These are phyloP conservation scores for Ia io DNA, from an alignment of 2,113 vertebrate species.

Conservation along the genomic window DNA sequence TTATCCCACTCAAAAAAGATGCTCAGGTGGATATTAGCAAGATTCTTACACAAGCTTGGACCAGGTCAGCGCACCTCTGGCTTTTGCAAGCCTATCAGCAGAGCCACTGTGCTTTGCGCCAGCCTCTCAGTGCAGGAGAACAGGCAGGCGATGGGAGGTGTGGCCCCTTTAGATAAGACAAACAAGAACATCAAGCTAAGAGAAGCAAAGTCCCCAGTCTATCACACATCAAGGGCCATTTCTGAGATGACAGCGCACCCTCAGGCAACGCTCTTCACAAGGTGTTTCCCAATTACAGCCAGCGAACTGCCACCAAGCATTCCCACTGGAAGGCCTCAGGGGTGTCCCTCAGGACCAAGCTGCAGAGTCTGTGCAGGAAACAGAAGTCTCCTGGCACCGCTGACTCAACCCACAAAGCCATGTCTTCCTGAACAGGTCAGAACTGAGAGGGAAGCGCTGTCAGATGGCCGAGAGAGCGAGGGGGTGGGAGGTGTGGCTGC, in stretches of 20 bases:
- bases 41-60: not conserved
- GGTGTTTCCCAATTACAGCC: not conserved
- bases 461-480: rapidly evolving
- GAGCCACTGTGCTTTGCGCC: not conserved
- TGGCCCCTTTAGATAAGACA: not conserved
- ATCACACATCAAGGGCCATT: not conserved
- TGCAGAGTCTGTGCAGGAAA: not conserved
- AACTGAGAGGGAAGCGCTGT: not conserved
- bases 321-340: too few relatives aligned
- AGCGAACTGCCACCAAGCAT: not conserved
- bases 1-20: not conserved
- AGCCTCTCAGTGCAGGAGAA: not conserved
- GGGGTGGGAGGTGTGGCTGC: too few relatives aligned
- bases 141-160: not conserved
- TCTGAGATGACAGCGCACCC: not conserved
- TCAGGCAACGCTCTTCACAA: not conserved
- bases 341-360: not conserved
- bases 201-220: not conserved
- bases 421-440: not conserved
- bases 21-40: not conserved
- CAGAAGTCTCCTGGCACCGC: not conserved
- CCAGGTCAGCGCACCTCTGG: not conserved
- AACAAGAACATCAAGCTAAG: not conserved
- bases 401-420: not conserved
- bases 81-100: not conserved